phyloP scores from a whole-genome alignment of 2,113 vertebrate genomes.

The Phyllostomus hastatus region DNA sequence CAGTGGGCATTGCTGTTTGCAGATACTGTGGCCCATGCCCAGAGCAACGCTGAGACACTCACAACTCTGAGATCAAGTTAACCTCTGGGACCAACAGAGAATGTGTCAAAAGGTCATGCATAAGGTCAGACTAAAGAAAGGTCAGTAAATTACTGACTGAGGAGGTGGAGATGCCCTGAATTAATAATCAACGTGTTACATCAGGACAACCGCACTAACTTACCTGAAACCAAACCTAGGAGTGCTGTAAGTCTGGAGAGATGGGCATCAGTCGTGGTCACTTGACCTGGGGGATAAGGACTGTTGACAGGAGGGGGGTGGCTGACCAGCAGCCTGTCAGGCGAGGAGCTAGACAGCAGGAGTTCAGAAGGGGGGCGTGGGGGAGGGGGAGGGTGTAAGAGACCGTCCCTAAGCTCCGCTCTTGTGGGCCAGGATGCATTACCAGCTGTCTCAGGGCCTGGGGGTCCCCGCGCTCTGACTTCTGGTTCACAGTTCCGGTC shows the following conservation, averaged over 20 bases:
- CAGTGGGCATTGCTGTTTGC: neutral
- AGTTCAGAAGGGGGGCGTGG: rapidly evolving
- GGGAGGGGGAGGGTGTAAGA: rapidly evolving
- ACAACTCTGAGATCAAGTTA: neutral
- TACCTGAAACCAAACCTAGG: neutral
- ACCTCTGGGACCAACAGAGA: neutral
- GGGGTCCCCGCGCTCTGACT: neutral
- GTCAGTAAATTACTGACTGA: neutral
- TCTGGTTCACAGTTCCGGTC: neutral
- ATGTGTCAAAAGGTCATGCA: neutral
- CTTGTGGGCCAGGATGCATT: neutral
- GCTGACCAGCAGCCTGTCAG: neutral
- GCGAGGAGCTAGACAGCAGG: neutral
- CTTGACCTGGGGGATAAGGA: neutral
- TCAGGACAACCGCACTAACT: neutral
- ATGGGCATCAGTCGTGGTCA: neutral
- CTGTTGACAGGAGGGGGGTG: neutral
- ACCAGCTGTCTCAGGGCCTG: neutral
- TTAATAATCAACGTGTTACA: neutral
- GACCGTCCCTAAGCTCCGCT: neutral
- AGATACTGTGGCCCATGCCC: neutral
- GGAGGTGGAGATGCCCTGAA: neutral
- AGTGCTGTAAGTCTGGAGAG: neutral
- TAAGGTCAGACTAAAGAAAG: neutral
- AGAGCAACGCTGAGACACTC: neutral